Conservation (phyloP, 2,888 invertebrate species). For the Drosophila melanocephala region DNA sequence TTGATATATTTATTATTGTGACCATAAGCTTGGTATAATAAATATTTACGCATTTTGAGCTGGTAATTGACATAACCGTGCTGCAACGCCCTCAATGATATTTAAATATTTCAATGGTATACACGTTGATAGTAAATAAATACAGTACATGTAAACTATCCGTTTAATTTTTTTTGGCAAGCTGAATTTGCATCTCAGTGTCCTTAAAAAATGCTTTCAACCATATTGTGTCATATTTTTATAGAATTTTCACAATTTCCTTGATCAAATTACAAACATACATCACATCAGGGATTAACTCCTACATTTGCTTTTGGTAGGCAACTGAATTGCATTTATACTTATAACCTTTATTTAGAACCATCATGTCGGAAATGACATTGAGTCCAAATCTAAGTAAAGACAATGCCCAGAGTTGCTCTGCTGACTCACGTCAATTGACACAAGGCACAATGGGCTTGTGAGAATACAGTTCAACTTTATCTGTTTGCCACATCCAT, state of each 20-base stretch:
- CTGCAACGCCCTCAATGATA: constrained; percentile 22
- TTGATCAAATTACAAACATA: not conserved
- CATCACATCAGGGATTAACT: constrained; percentile 1
- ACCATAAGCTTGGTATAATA: constrained; percentile 70
- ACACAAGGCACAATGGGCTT: constrained; percentile 51
- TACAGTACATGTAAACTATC: not conserved
- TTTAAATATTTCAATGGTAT: constrained; percentile 5
- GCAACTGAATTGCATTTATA: constrained; percentile 20
- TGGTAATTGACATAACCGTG: constrained; percentile 54
- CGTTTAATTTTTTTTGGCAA: not conserved
- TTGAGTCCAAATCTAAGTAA: constrained; percentile 33
- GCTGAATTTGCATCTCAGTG: not conserved
- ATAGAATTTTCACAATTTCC: constrained; percentile 24
- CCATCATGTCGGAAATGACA: constrained; percentile 66
- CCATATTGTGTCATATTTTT: not conserved
- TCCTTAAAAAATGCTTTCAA: not conserved
- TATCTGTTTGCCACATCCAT: constrained; percentile 51
- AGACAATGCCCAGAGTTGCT: constrained; percentile 32
- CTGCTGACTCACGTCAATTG: constrained; percentile 53
- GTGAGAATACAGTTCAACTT: constrained; percentile 56
- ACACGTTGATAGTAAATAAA: not conserved
- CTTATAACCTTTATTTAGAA: constrained; percentile 48
- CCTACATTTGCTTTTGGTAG: not conserved
- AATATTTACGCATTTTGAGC: constrained; percentile 63
- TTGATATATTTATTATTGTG: constrained; percentile 74